Conservation (phyloP, 2,797 vertebrate species). For the Cyclura pinguis region DNA sequence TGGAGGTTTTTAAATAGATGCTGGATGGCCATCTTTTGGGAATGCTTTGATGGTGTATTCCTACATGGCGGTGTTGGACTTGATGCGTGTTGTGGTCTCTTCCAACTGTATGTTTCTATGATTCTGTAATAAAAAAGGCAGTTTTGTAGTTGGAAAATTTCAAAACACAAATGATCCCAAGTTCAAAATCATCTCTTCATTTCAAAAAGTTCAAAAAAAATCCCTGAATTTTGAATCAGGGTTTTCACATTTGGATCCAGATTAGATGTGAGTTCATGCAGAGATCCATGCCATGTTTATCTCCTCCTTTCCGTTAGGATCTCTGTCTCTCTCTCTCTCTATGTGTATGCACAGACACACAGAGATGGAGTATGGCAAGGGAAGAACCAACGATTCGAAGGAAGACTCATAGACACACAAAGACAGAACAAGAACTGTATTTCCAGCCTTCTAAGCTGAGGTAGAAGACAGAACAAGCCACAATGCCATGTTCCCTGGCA, state of each 20-base stretch:
- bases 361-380: too few relatives aligned
- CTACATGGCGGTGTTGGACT: too few relatives aligned
- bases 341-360: too few relatives aligned
- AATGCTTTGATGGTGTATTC: too few relatives aligned
- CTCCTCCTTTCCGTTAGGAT: background rate
- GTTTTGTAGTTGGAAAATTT: background rate
- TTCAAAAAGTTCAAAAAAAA: background rate
- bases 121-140: too few relatives aligned
- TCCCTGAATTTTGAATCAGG: background rate
- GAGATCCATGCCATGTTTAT: conserved; percentile 14
- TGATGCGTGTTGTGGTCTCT: too few relatives aligned
- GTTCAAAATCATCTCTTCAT: background rate
- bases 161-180: background rate
- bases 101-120: too few relatives aligned
- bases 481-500: background rate
- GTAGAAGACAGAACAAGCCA: background rate
- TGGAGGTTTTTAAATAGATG: too few relatives aligned
- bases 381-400: too few relatives aligned
- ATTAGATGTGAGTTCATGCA: background rate
- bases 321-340: too few relatives aligned
- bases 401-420: too few relatives aligned
- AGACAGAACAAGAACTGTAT: conserved; percentile 53
- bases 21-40: too few relatives aligned
- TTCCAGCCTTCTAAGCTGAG: background rate
- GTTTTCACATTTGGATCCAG: background rate